A percentile compares a stretch with the other conserved stretches of the same genome.
These are phyloP conservation scores for Palythoa heliodiscus DNA, from an alignment of 92 coral and sea anemone species.

Conservation along the genomic window DNA sequence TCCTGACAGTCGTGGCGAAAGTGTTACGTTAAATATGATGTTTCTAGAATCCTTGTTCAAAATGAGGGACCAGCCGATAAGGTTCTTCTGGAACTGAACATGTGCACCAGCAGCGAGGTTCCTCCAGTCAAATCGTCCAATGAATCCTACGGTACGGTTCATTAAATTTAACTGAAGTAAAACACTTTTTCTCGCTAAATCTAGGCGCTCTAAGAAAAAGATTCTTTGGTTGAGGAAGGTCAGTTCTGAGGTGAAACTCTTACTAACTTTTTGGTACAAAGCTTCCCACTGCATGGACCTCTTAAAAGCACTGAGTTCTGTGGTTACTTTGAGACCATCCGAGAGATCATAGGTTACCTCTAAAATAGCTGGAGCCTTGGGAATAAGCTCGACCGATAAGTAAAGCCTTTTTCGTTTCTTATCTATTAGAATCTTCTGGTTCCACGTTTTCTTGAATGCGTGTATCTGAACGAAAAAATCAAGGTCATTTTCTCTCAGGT, in stretches of 20 bases:
- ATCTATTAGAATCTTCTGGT: constrained; percentile 68
- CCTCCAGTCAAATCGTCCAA: constrained; percentile 86
- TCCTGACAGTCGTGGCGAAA: constrained; percentile 76
- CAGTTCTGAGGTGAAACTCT: constrained; percentile 69
- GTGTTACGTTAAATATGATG: constrained; percentile 72
- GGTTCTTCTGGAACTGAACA: constrained; percentile 62
- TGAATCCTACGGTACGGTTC: constrained; percentile 73
- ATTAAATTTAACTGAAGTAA: constrained; percentile 54
- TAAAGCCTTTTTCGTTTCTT: constrained; percentile 57
- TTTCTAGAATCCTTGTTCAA: constrained; percentile 70
- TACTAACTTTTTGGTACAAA: constrained; percentile 62
- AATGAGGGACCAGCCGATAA: constrained; percentile 76
- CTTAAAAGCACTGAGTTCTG: constrained; percentile 72
- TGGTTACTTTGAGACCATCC: constrained; percentile 70
- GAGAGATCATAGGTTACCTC: constrained; percentile 73
- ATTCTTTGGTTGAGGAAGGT: constrained; percentile 75
- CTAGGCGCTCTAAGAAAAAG: constrained; percentile 63
- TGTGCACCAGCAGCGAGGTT: constrained; percentile 75
- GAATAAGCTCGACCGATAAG: constrained; percentile 75
- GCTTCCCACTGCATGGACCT: constrained; percentile 67
- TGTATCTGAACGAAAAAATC: constrained; percentile 60
- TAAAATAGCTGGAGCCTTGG: constrained; percentile 67
- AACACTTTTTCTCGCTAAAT: constrained; percentile 73
- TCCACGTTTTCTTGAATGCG: constrained; percentile 84
- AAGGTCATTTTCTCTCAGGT: constrained; percentile 70